Conservation (phyloP, 2,888 invertebrate genomes). For the Drosophila subsilvestris region DNA sequence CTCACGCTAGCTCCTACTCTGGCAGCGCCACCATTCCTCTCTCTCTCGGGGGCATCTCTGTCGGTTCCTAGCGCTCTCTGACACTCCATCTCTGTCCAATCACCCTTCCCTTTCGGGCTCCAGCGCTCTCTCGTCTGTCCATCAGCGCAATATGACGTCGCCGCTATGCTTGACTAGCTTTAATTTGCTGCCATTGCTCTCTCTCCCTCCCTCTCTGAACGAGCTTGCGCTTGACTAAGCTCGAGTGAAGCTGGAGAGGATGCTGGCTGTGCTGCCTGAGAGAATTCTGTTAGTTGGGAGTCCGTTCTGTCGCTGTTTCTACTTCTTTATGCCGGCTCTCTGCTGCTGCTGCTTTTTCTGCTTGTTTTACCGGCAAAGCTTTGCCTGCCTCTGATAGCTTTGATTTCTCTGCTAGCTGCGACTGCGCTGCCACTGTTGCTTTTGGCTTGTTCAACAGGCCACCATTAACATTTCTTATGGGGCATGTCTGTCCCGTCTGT, state of each 20-base stretch:
- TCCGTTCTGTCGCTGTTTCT: neutral
- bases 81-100: conserved; percentile 7
- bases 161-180: conserved; percentile 35
- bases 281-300: neutral
- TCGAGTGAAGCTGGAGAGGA: conserved; percentile 8
- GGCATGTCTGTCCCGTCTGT: conserved; percentile 32
- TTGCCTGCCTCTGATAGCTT: neutral
- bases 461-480: conserved; percentile 66
- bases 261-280: conserved; percentile 15
- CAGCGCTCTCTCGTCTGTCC: conserved; percentile 1
- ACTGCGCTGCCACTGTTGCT: conserved; percentile 44
- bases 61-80: neutral
- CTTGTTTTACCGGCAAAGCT: conserved; percentile 38
- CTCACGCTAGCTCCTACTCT: neutral
- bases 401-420: conserved; percentile 5
- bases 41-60: neutral
- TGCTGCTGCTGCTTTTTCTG: conserved; percentile 19
- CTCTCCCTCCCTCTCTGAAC: conserved; percentile 12
- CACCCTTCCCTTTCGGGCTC: conserved; percentile 1
- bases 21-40: too few species aligned
- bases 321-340: neutral
- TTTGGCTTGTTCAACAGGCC: conserved; percentile 77
- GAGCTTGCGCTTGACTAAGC: conserved; percentile 31
- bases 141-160: conserved; percentile 32
- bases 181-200: conserved; percentile 35